Evolutionary conservation across 2,888 invertebrate genomes (phyloP).

Genomic region (Phyllotreta striolata): DNA sequence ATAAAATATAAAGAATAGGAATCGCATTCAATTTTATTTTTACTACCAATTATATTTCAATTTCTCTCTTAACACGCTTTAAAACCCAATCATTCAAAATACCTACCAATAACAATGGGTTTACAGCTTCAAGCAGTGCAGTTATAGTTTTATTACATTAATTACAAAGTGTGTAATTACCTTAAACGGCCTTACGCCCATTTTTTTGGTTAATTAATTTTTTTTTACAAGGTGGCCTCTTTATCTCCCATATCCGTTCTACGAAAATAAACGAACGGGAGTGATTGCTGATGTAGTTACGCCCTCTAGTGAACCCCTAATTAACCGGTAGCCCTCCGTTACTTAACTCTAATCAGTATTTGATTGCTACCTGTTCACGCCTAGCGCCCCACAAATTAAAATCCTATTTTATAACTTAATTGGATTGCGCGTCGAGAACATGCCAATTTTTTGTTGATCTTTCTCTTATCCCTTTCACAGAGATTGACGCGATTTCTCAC

Average conservation of each 20-base stretch:
- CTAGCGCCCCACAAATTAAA: slow-evolving; percentile 57
- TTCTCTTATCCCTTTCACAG: slow-evolving; percentile 10
- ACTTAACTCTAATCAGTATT: slow-evolving; percentile 59
- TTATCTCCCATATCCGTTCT: slow-evolving; percentile 14
- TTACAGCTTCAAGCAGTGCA: not conserved
- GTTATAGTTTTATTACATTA: too few relatives aligned
- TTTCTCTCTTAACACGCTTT: too few relatives aligned
- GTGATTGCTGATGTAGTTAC: slow-evolving; percentile 60
- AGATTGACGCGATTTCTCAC: too few relatives aligned
- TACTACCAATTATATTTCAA: too few relatives aligned
- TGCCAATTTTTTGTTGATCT: slow-evolving; percentile 15
- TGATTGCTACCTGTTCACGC: slow-evolving; percentile 61
- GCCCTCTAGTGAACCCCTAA: slow-evolving; percentile 60
- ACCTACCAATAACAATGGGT: slow-evolving; percentile 14
- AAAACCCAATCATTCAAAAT: not conserved
- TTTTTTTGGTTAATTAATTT: too few relatives aligned
- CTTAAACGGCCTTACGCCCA: too few relatives aligned
- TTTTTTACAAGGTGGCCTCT: not conserved
- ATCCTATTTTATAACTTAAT: slow-evolving; percentile 53
- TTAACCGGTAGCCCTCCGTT: slow-evolving; percentile 60
- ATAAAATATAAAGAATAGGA: too few relatives aligned
- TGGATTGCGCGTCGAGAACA: slow-evolving; percentile 21
- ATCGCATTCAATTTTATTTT: too few relatives aligned
- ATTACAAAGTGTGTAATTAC: too few relatives aligned
- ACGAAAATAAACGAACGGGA: slow-evolving; percentile 25